These are phyloP conservation scores for Pseudopipra pipra DNA, from an alignment of 2,113 vertebrate genomes.

Conservation along the genomic window DNA sequence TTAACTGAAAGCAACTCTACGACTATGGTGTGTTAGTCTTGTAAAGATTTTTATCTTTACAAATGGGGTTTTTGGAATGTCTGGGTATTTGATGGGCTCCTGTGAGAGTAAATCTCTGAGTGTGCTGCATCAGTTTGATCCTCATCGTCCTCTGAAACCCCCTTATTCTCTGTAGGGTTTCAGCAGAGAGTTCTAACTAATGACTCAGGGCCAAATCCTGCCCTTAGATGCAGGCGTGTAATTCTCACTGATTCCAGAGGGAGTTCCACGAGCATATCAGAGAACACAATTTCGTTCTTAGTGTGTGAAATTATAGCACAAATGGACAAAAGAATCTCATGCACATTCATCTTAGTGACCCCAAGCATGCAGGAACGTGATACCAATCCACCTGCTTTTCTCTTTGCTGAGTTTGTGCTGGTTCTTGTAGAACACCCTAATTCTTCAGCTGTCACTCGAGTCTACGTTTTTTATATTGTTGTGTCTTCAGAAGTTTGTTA, in stretches of 20 bases:
- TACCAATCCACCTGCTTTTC: not conserved
- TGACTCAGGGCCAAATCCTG: constrained; percentile 68
- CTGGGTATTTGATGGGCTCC: constrained; percentile 16
- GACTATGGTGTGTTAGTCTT: not conserved
- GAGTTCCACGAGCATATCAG: constrained; percentile 24
- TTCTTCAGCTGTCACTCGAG: not conserved
- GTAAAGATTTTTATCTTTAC: constrained; percentile 5
- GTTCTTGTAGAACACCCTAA: not conserved
- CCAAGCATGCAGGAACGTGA: not conserved
- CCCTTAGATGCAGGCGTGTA: constrained; percentile 44
- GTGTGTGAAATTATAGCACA: constrained; percentile 52
- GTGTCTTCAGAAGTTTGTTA: constrained; percentile 9
- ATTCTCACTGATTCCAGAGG: constrained; percentile 43
- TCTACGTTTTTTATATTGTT: not conserved
- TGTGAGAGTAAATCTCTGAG: constrained; percentile 20
- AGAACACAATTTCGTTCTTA: constrained; percentile 41
- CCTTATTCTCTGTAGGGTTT: constrained; percentile 34
- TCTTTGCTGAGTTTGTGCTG: constrained; percentile 23
- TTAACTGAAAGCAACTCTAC: not conserved
- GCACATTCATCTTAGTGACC: constrained; percentile 73
- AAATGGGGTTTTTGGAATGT: constrained; percentile 1
- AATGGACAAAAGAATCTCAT: constrained; percentile 51
- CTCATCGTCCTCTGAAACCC: constrained; percentile 53
- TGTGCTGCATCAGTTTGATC: constrained; percentile 54
- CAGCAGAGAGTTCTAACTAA: constrained; percentile 63